Conservation (phyloP, 2,113 vertebrate species). For the Todiramphus chloris region DNA sequence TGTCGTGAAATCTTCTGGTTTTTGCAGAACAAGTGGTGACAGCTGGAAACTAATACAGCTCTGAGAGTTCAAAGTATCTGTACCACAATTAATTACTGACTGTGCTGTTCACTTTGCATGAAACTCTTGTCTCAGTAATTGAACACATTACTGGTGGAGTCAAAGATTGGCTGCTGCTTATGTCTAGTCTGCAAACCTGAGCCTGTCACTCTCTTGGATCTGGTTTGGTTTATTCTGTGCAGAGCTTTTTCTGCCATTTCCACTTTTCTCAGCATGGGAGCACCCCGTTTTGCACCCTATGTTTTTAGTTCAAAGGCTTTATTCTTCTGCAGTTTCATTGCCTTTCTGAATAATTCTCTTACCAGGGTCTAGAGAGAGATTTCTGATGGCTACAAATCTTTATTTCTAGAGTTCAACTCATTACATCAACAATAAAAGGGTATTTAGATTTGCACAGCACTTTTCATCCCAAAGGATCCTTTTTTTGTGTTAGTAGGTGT, state of each 20-base stretch:
- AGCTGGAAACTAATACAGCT: neutral
- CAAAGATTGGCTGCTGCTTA: neutral
- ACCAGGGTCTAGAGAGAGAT: neutral
- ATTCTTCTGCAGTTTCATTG: neutral
- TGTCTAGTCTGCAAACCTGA: neutral
- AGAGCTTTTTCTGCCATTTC: neutral
- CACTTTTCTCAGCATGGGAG: neutral
- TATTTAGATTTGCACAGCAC: neutral
- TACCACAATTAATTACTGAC: slow-evolving; percentile 40
- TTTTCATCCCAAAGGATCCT: neutral
- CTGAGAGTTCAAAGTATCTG: slow-evolving; percentile 27
- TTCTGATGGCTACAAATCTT: neutral
- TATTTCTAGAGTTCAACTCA: neutral
- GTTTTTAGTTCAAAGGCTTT: neutral
- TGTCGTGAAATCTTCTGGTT: neutral
- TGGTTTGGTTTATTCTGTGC: neutral
- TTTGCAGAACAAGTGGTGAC: neutral
- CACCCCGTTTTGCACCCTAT: neutral
- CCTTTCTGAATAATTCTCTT: neutral
- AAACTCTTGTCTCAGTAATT: slow-evolving; percentile 26
- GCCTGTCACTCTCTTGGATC: neutral
- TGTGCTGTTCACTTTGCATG: slow-evolving; percentile 26
- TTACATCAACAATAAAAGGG: neutral
- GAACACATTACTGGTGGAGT: neutral
- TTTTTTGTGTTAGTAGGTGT: neutral